Conservation (phyloP, 2,888 invertebrate species). For the Venustoraphidia nigricollis region DNA sequence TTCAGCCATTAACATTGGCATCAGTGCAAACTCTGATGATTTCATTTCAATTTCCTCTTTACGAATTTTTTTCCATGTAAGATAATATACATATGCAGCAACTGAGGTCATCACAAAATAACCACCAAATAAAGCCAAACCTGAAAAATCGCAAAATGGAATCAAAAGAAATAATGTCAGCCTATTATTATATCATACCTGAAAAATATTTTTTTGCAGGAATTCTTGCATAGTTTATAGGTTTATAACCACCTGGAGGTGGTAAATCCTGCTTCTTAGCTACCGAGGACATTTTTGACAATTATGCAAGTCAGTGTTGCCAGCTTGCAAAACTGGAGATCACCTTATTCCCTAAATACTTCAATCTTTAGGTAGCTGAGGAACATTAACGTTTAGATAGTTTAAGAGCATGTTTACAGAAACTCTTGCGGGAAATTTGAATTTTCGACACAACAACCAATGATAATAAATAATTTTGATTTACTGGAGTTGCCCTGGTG, state of each 20-base stretch:
- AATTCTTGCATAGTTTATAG: slow-evolving; percentile 53
- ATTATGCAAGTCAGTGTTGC: too few relatives aligned
- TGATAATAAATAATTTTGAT: too few relatives aligned
- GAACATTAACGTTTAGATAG: too few relatives aligned
- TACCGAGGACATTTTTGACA: neutral
- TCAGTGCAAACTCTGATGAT: slow-evolving; percentile 59
- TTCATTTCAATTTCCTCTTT: slow-evolving; percentile 55
- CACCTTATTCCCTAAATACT: too few relatives aligned
- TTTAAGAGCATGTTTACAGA: too few relatives aligned
- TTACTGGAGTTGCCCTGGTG: too few relatives aligned
- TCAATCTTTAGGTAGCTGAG: too few relatives aligned
- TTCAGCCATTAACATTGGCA: slow-evolving; percentile 68
- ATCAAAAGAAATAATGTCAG: neutral
- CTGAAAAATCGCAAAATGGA: slow-evolving; percentile 25
- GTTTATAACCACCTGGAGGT: slow-evolving; percentile 77
- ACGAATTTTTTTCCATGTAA: slow-evolving; percentile 34
- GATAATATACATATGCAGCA: slow-evolving; percentile 38
- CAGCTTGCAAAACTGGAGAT: too few relatives aligned
- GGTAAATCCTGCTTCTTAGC: slow-evolving; percentile 74
- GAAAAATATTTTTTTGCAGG: slow-evolving; percentile 57
- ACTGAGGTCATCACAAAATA: slow-evolving; percentile 39
- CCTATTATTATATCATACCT: slow-evolving; percentile 30
- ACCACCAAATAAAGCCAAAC: slow-evolving; percentile 43
- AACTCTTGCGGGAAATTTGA: too few relatives aligned
- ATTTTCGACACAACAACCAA: too few relatives aligned